Evolutionary conservation across 2,888 invertebrate species (phyloP).

Genomic region (Camptogramma bilineatum): DNA sequence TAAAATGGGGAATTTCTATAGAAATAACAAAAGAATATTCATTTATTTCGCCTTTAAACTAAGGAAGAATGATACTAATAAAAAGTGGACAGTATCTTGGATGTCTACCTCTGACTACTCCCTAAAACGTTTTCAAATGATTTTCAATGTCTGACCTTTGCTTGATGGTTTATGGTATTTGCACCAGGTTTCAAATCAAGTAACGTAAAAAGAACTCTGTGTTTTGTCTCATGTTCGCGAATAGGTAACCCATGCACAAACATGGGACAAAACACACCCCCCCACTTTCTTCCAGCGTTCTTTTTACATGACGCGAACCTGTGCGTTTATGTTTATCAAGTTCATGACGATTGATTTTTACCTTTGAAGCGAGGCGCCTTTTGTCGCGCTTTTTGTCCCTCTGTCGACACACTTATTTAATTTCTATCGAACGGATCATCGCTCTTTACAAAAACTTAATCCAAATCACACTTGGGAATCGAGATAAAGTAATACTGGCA

Average conservation of each 20-base stretch:
- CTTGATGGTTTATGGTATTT: too few species aligned
- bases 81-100: too few species aligned
- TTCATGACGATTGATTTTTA: constrained; percentile 28
- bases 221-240: too few species aligned
- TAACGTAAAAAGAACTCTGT: too few species aligned
- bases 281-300: too few species aligned
- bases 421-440: constrained; percentile 67
- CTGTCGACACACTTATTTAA: constrained; percentile 49
- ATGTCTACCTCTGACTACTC: too few species aligned
- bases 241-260: too few species aligned
- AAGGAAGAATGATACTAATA: too few species aligned
- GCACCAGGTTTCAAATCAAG: too few species aligned
- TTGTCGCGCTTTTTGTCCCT: constrained; percentile 36
- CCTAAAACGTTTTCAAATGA: too few species aligned
- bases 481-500: constrained; percentile 42
- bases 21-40: neutral
- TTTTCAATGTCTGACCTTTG: neutral
- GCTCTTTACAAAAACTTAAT: constrained; percentile 72
- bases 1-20: neutral
- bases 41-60: neutral
- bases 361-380: constrained; percentile 45
- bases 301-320: too few species aligned
- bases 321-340: constrained; percentile 13
- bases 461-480: constrained; percentile 66
- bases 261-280: too few species aligned